A percentile compares a stretch with the other conserved stretches of the same genome.
Conservation (phyloP, 1,140 invertebrate species). For the Limonius californicus region DNA sequence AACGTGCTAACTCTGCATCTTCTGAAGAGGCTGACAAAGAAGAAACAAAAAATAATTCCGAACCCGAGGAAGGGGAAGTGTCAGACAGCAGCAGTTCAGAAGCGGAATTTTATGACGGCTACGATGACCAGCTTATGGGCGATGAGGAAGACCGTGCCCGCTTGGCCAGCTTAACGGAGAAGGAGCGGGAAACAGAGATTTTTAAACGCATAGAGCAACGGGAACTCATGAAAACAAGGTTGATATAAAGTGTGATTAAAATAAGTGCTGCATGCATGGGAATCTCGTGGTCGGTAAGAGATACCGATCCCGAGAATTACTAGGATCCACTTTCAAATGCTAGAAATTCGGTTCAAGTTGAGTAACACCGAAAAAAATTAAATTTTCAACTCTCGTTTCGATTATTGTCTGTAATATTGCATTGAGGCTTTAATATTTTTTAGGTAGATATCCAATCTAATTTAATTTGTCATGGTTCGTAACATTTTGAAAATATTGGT, state of each 20-base stretch:
- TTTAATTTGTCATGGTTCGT: too few relatives aligned
- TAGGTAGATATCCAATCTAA: too few relatives aligned
- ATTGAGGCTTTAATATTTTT: too few relatives aligned
- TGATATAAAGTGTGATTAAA: too few relatives aligned
- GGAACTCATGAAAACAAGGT: constrained; percentile 87
- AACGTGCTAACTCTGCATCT: constrained; percentile 45
- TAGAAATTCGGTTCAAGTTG: too few relatives aligned
- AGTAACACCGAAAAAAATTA: too few relatives aligned
- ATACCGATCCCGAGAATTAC: neutral
- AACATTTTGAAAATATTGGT: too few relatives aligned
- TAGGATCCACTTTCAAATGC: neutral
- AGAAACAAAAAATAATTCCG: constrained; percentile 40
- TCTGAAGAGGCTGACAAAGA: constrained; percentile 46
- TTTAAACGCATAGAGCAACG: constrained; percentile 93
- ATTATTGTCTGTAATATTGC: too few relatives aligned
- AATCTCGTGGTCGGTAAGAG: neutral
- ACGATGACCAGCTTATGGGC: constrained; percentile 95
- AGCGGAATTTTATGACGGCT: constrained; percentile 63
- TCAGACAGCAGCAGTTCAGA: constrained; percentile 55
- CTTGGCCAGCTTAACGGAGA: constrained; percentile 91
- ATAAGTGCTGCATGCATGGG: neutral
- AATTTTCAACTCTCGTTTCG: too few relatives aligned
- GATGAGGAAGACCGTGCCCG: constrained; percentile 91
- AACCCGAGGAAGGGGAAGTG: constrained; percentile 54
- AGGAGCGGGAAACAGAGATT: constrained; percentile 94